Percentiles rank a stretch among this genome's conserved stretches.
Evolutionary conservation across 2,888 invertebrate genomes (phyloP).

Genomic region (Ophion ellenae): DNA sequence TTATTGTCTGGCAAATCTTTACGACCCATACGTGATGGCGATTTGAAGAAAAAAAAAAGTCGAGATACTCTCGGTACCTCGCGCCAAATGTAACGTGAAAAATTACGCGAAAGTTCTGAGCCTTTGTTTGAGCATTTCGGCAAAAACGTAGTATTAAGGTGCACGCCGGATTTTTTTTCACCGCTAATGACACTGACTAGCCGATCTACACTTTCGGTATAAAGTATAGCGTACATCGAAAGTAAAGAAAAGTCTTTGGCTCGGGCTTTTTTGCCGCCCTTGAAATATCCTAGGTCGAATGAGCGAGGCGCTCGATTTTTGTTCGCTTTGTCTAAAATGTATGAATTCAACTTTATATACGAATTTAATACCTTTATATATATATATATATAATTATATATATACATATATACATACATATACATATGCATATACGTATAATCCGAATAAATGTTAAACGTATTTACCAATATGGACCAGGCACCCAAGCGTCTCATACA

Average conservation of each 20-base stretch:
- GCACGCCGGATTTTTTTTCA: slow-evolving; percentile 18
- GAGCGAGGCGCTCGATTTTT: slow-evolving; percentile 16
- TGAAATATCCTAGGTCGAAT: background rate
- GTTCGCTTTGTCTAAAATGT: slow-evolving; percentile 40
- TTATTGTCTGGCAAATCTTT: slow-evolving; percentile 29
- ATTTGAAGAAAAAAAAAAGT: background rate
- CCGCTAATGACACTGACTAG: background rate
- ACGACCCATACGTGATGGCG: slow-evolving; percentile 20
- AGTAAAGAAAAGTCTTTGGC: background rate
- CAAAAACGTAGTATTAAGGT: slow-evolving; percentile 16
- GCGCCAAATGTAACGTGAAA: slow-evolving; percentile 1
- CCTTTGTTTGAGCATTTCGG: slow-evolving; percentile 13
- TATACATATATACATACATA: slow-evolving; percentile 27
- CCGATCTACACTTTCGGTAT: background rate
- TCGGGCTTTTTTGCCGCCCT: background rate
- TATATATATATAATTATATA: slow-evolving; percentile 37
- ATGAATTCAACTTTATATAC: slow-evolving; percentile 50
- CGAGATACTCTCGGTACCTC: background rate
- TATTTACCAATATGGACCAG: slow-evolving; percentile 47
- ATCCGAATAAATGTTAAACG: slow-evolving; percentile 21
- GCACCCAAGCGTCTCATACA: slow-evolving; percentile 21
- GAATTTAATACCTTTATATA: slow-evolving; percentile 59
- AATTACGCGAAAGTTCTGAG: background rate
- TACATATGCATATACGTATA: slow-evolving; percentile 28
- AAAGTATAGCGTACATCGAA: slow-evolving; percentile 10